Conservation (phyloP, 2,113 vertebrate species). For the Chaetops frenatus region DNA sequence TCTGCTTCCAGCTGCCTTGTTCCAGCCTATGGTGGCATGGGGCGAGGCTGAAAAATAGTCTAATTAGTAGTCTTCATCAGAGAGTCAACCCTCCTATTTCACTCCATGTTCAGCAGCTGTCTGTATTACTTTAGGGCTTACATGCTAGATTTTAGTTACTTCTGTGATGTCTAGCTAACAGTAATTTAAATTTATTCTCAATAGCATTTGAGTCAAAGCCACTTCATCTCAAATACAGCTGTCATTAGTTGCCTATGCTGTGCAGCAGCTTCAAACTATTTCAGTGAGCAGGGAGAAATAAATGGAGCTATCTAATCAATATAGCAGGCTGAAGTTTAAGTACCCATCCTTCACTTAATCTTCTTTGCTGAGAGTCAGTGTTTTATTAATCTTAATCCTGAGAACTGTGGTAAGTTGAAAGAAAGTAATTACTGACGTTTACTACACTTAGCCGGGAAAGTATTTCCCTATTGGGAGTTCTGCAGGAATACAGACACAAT, state of each 20-base stretch:
- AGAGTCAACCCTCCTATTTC: neutral
- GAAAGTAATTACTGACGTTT: neutral
- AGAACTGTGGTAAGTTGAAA: neutral
- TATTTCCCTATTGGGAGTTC: neutral
- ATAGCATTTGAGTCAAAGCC: neutral
- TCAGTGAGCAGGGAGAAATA: neutral
- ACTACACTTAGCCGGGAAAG: neutral
- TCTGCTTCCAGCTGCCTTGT: neutral
- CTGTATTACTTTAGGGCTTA: neutral
- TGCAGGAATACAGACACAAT: neutral
- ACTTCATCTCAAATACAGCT: neutral
- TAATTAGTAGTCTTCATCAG: neutral
- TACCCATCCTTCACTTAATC: neutral
- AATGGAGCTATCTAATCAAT: slow-evolving; percentile 6
- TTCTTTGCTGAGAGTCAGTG: neutral
- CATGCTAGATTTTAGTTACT: neutral
- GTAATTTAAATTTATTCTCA: neutral
- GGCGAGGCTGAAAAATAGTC: neutral
- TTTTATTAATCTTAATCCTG: slow-evolving; percentile 32
- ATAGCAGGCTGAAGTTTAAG: neutral
- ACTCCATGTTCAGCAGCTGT: neutral
- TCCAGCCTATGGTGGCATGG: neutral
- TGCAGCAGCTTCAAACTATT: neutral
- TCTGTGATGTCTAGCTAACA: neutral
- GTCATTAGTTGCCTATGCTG: neutral